phyloP scores from a whole-genome alignment of 2,797 vertebrate species.

The Momotus momota region DNA sequence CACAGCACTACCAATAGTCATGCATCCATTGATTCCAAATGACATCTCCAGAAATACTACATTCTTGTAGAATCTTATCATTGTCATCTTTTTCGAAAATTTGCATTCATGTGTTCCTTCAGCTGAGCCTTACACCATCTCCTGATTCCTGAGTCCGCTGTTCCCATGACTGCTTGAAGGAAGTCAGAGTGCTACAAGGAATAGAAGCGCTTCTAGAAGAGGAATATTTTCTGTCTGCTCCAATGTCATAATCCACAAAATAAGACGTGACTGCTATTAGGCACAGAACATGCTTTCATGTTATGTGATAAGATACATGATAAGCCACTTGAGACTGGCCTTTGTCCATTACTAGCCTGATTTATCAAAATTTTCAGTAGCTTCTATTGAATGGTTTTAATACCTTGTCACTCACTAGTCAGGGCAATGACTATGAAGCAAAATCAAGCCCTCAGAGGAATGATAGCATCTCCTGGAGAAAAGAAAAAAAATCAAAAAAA shows the following conservation, averaged over 20 bases:
- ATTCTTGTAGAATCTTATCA: not conserved
- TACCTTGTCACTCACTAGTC: not conserved
- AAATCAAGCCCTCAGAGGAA: not conserved
- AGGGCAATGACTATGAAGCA: not conserved
- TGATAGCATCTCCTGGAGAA: not conserved
- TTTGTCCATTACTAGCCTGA: not conserved
- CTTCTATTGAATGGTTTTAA: not conserved
- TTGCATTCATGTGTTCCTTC: not conserved
- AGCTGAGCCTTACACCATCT: not conserved
- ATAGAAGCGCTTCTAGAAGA: not conserved
- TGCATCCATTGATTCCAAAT: not conserved
- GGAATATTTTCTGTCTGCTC: not conserved
- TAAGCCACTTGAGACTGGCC: not conserved
- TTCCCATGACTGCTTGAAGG: not conserved
- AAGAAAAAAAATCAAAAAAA: not conserved
- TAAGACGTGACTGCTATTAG: not conserved
- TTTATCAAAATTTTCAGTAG: not conserved
- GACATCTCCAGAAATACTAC: not conserved
- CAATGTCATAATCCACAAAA: not conserved
- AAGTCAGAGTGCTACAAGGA: not conserved
- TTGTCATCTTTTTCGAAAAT: not conserved
- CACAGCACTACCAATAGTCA: not conserved
- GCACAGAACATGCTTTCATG: accelerated
- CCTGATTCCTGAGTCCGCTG: not conserved
- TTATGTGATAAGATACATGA: not conserved